phyloP scores from a whole-genome alignment of 2,888 invertebrate species.

The Leptinotarsa tumamoca region DNA sequence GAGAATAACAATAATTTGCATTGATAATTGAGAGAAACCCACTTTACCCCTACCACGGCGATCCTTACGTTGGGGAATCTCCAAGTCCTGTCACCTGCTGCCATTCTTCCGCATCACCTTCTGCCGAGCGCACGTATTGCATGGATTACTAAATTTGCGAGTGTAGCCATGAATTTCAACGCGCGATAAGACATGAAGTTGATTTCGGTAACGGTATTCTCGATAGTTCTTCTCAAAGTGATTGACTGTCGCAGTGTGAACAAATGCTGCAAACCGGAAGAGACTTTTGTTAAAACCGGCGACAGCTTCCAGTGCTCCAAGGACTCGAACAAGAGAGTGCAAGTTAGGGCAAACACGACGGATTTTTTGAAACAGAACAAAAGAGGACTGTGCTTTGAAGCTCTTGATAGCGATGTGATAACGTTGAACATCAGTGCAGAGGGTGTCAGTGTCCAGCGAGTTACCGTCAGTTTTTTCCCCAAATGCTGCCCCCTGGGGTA shows the following conservation, averaged over 20 bases:
- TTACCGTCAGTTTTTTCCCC: slow-evolving; percentile 42
- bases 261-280: slow-evolving; percentile 33
- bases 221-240: slow-evolving; percentile 24
- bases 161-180: slow-evolving; percentile 4
- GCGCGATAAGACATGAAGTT: slow-evolving; percentile 25
- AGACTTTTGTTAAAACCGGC: slow-evolving; percentile 15
- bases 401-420: slow-evolving; percentile 24
- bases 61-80: slow-evolving; percentile 10
- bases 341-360: slow-evolving; percentile 32
- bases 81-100: background rate
- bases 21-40: background rate
- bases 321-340: slow-evolving; percentile 29
- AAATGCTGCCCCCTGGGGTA: slow-evolving; percentile 58
- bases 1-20: slow-evolving; percentile 15
- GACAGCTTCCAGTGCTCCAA: slow-evolving; percentile 28
- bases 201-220: background rate
- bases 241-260: slow-evolving; percentile 8
- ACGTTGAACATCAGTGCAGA: slow-evolving; percentile 25
- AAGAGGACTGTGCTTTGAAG: slow-evolving; percentile 35
- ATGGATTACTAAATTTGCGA: background rate
- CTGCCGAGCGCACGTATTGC: background rate
- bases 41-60: background rate
- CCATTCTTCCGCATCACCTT: background rate
- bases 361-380: slow-evolving; percentile 19
- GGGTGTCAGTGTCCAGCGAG: background rate